These are phyloP conservation scores for Andrena cerasifolii DNA, from an alignment of 1,140 invertebrate genomes.

Conservation along the genomic window DNA sequence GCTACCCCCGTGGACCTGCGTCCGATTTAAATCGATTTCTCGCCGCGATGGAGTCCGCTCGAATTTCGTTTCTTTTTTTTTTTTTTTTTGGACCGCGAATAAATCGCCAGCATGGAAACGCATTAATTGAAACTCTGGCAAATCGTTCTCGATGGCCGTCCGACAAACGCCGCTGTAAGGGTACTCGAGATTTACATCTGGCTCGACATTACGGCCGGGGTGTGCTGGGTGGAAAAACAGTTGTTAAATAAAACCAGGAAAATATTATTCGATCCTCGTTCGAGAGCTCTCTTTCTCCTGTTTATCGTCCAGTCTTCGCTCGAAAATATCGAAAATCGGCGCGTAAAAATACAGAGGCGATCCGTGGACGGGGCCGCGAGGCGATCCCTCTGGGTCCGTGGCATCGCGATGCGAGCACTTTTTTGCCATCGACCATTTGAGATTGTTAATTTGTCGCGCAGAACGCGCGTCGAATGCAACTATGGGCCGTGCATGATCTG, in stretches of 20 bases:
- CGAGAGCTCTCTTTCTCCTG: neutral
- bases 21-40: slow-evolving; percentile 62
- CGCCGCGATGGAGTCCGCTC: slow-evolving; percentile 7
- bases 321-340: neutral
- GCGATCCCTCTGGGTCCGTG: neutral
- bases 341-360: neutral
- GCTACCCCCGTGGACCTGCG: slow-evolving; percentile 9
- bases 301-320: neutral
- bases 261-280: slow-evolving; percentile 11
- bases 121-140: slow-evolving; percentile 48
- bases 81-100: slow-evolving; percentile 10
- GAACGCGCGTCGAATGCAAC: slow-evolving; percentile 49
- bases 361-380: neutral
- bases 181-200: neutral
- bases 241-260: neutral
- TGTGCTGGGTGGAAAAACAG: too few relatives aligned
- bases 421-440: slow-evolving; percentile 41
- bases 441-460: slow-evolving; percentile 67
- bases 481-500: slow-evolving; percentile 47
- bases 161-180: neutral
- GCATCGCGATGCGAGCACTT: neutral
- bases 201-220: neutral
- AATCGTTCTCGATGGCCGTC: slow-evolving; percentile 12
- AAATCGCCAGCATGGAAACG: slow-evolving; percentile 11
- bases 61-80: slow-evolving; percentile 17